Evolutionary conservation across 2,888 invertebrate species (phyloP).

Genomic region (Dolomedes plantarius): DNA sequence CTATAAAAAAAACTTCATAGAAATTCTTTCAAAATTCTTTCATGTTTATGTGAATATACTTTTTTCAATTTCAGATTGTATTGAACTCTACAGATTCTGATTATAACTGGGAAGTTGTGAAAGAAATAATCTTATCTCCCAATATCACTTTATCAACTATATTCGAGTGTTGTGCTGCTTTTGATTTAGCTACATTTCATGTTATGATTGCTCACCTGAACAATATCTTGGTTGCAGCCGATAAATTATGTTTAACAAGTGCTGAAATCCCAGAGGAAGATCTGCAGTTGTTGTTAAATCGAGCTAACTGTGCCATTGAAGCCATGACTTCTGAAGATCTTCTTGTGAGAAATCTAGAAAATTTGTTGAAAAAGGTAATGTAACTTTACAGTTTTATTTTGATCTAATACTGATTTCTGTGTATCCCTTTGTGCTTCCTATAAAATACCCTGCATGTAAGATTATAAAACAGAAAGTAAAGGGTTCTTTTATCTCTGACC

Average conservation of each 20-base stretch:
- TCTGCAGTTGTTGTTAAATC: background rate
- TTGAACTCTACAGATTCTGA: background rate
- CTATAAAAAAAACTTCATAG: too few species aligned
- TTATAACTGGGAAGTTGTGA: conserved; percentile 6
- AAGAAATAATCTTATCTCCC: conserved; percentile 6
- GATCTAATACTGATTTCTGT: too few species aligned
- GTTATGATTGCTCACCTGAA: background rate
- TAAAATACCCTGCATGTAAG: too few species aligned
- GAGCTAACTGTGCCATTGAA: background rate
- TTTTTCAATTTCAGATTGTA: background rate
- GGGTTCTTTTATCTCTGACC: too few species aligned
- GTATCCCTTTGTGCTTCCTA: too few species aligned
- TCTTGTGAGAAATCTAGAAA: background rate
- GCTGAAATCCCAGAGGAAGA: background rate
- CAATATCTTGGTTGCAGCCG: background rate
- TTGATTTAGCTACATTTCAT: background rate
- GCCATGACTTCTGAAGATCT: background rate
- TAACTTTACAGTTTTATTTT: too few species aligned
- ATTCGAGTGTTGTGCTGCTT: background rate
- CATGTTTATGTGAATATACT: too few species aligned
- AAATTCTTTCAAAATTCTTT: too few species aligned
- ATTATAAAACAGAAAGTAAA: too few species aligned
- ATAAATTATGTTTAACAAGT: background rate
- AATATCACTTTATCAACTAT: background rate
- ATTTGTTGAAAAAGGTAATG: background rate